Conservation (phyloP, 2,888 invertebrate genomes). For the Arctia plantaginis region DNA sequence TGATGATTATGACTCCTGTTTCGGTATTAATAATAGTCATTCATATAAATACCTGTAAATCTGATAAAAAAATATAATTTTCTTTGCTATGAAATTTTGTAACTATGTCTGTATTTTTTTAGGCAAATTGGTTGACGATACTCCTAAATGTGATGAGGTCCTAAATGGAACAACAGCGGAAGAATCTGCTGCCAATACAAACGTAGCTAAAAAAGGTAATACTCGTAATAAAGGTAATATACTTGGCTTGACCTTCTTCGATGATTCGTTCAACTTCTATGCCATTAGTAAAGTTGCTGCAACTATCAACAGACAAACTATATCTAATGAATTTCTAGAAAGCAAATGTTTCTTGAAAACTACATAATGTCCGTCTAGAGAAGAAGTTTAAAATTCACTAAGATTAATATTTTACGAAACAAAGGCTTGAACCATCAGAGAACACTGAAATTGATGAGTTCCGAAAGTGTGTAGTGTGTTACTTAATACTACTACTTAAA, state of each 20-base stretch:
- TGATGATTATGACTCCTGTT: too few relatives aligned
- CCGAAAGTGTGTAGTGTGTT: neutral
- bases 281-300: neutral
- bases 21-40: neutral
- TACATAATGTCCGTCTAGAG: too few relatives aligned
- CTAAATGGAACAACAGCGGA: constrained; percentile 75
- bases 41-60: neutral
- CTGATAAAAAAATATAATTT: neutral
- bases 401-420: neutral
- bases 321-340: neutral
- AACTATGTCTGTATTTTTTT: constrained; percentile 6
- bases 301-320: neutral
- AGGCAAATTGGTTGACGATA: constrained; percentile 59
- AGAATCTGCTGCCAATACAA: constrained; percentile 71
- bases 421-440: neutral
- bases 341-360: neutral
- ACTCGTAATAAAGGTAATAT: neutral
- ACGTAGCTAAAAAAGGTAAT: constrained; percentile 60
- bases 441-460: neutral
- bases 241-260: neutral
- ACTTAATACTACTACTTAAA: too few relatives aligned
- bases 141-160: constrained; percentile 50
- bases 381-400: neutral
- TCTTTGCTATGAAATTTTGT: neutral
- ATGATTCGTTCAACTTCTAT: neutral